phyloP scores from a whole-genome alignment of 1,140 invertebrate species.

The Drosophila kepulauana region DNA sequence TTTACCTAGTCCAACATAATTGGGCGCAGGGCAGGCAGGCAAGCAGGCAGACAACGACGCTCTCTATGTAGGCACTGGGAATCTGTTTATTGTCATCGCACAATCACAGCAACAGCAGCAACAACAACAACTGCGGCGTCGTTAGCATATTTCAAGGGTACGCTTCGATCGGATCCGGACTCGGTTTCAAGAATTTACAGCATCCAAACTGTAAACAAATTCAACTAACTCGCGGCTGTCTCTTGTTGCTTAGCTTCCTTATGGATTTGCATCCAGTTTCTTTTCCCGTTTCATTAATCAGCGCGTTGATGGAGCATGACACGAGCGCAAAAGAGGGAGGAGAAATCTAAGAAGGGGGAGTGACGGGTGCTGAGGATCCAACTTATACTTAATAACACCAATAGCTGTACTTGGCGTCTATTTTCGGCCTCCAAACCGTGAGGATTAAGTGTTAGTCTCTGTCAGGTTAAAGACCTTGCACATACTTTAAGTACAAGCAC shows the following conservation, averaged over 20 bases:
- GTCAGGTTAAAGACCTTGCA: slow-evolving; percentile 66
- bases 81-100: slow-evolving; percentile 70
- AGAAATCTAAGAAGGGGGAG: too few species aligned
- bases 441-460: slow-evolving; percentile 59
- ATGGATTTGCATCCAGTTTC: slow-evolving; percentile 13
- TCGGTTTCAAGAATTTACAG: not conserved
- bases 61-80: slow-evolving; percentile 18
- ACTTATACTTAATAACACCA: slow-evolving; percentile 5
- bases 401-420: slow-evolving; percentile 39
- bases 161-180: not conserved
- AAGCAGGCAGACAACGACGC: too few species aligned
- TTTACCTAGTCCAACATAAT: slow-evolving; percentile 73
- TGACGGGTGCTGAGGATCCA: not conserved
- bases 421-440: slow-evolving; percentile 51
- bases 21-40: slow-evolving; percentile 44
- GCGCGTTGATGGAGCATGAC: slow-evolving; percentile 30
- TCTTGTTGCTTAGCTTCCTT: not conserved
- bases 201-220: slow-evolving; percentile 12
- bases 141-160: slow-evolving; percentile 13
- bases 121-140: not conserved
- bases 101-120: too few species aligned
- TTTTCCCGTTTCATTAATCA: slow-evolving; percentile 40
- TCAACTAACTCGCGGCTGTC: not conserved
- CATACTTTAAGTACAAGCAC: slow-evolving; percentile 39
- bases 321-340: not conserved